Percentiles rank a stretch among this genome's conserved stretches.
These are phyloP conservation scores for Puntigrus tetrazona DNA, from an alignment of 2,113 vertebrate species.

Conservation along the genomic window DNA sequence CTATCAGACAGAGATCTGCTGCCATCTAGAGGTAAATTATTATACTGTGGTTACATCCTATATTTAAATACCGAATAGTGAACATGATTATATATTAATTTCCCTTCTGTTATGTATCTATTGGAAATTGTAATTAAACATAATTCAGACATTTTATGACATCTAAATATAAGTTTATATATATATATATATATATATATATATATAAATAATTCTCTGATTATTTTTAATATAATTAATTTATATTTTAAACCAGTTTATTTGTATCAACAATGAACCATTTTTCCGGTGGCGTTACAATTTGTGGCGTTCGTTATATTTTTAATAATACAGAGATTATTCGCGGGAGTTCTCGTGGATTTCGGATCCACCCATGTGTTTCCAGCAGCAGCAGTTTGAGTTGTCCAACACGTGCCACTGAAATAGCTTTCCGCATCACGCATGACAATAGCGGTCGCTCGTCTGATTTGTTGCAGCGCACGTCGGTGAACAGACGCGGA, in stretches of 20 bases:
- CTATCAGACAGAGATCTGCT: slow-evolving; percentile 37
- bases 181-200: too few relatives aligned
- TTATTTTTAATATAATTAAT: too few relatives aligned
- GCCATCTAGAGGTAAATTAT: slow-evolving; percentile 63
- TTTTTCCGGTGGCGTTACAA: not conserved
- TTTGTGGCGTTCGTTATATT: not conserved
- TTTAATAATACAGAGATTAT: not conserved
- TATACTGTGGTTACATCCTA: not conserved
- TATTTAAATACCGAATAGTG: not conserved
- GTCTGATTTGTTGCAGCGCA: slow-evolving; percentile 16
- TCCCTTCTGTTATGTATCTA: not conserved
- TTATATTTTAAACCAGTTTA: not conserved
- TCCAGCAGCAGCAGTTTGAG: not conserved
- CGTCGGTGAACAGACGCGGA: not conserved
- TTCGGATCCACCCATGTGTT: not conserved
- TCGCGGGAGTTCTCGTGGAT: not conserved
- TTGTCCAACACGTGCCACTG: not conserved
- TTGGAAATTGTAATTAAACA: not conserved
- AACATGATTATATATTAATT: not conserved
- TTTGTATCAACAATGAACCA: not conserved
- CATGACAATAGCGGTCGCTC: not conserved
- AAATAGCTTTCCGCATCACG: not conserved
- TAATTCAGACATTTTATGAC: not conserved
- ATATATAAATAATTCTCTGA: too few relatives aligned
- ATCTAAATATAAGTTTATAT: not conserved